Evolutionary conservation across 2,113 vertebrate species (phyloP).

Genomic region (Hassar affinis): DNA sequence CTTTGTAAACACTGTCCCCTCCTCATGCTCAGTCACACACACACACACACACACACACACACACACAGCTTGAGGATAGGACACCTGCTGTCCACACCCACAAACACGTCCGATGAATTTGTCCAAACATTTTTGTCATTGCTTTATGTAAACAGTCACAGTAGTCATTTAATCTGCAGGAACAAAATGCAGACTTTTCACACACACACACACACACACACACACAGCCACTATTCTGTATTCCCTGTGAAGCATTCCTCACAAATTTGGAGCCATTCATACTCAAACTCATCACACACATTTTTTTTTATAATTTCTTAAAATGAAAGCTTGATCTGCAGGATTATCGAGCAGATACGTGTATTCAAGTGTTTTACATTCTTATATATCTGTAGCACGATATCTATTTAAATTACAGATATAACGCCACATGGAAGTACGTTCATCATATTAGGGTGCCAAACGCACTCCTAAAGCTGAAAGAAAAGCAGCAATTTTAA

Average conservation of each 20-base stretch:
- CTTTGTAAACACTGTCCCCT: constrained; percentile 34
- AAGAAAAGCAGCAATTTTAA: not conserved
- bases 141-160: not conserved
- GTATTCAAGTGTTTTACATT: not conserved
- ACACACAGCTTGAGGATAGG: constrained; percentile 16
- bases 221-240: not conserved
- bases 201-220: not conserved
- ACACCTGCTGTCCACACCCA: constrained; percentile 27
- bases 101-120: not conserved
- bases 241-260: not conserved
- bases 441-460: not conserved
- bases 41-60: constrained; percentile 30
- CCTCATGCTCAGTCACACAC: constrained; percentile 52
- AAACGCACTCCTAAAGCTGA: not conserved
- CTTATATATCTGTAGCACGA: not conserved
- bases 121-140: not conserved
- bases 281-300: not conserved
- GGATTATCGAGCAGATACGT: too few species aligned
- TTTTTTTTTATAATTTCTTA: too few species aligned
- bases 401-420: not conserved
- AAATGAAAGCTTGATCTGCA: too few species aligned
- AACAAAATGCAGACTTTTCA: not conserved
- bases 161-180: not conserved
- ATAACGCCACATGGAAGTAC: too few species aligned
- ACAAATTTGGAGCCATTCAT: not conserved